Evolutionary conservation across 2,888 invertebrate species (phyloP).

Genomic region (Nemurella pictetii): DNA sequence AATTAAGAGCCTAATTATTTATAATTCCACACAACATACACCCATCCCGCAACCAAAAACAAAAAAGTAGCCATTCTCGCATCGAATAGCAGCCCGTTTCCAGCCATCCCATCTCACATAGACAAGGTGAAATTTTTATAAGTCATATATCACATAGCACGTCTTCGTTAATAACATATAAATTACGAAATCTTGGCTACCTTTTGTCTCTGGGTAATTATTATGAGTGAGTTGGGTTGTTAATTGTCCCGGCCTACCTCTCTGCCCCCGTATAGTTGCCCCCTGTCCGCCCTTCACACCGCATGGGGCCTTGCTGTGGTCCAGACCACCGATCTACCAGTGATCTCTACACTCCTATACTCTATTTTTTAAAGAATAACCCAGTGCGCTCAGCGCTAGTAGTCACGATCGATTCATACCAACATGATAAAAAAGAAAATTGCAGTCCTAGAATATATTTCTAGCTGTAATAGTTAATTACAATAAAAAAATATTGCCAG

Average conservation of each 20-base stretch:
- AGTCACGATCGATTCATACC: too few species aligned
- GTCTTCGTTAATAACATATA: constrained; percentile 5
- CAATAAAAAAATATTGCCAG: too few species aligned
- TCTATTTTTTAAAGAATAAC: too few species aligned
- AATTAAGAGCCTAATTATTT: background rate
- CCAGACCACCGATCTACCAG: background rate
- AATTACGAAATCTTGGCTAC: background rate
- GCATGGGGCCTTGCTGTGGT: background rate
- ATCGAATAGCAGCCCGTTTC: background rate
- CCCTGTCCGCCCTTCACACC: background rate
- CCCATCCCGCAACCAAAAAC: too few species aligned
- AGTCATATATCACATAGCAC: background rate
- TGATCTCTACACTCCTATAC: too few species aligned
- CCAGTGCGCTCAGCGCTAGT: too few species aligned
- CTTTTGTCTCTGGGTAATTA: constrained; percentile 11
- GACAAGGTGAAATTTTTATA: background rate
- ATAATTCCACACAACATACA: background rate
- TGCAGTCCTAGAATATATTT: too few species aligned
- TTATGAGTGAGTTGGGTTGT: background rate
- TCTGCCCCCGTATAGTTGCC: background rate
- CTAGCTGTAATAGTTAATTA: too few species aligned
- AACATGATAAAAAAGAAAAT: too few species aligned
- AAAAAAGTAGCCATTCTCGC: background rate
- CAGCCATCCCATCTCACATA: background rate
- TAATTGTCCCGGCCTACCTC: background rate